A percentile compares a stretch with the other conserved stretches of the same genome.
These are phyloP conservation scores for Myioborus miniatus DNA, from an alignment of 2,797 vertebrate genomes.

Conservation along the genomic window DNA sequence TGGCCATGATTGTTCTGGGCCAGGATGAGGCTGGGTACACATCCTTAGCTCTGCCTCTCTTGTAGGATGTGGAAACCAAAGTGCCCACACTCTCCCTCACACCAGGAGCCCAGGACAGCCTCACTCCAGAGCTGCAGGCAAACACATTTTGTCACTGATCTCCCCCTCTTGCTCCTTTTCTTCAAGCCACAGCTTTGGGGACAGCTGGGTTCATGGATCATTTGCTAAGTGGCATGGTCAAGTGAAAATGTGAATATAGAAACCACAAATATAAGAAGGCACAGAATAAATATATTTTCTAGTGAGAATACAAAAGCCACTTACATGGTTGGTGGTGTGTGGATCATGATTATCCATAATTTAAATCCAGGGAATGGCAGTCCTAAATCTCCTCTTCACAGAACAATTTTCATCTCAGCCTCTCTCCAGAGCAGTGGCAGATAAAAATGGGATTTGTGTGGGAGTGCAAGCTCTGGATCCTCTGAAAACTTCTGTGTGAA, in stretches of 20 bases:
- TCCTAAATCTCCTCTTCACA: neutral
- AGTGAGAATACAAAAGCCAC: neutral
- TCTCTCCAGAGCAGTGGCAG: neutral
- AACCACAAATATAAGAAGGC: neutral
- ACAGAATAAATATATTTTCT: neutral
- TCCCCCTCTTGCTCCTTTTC: neutral
- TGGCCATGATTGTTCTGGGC: neutral
- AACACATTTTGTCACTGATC: neutral
- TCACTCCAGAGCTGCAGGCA: neutral
- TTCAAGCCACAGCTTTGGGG: neutral
- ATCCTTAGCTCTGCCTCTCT: neutral
- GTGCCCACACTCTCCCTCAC: neutral
- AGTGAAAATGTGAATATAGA: neutral
- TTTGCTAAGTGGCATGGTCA: neutral
- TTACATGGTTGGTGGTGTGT: neutral
- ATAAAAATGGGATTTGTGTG: neutral
- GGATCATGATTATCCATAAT: neutral
- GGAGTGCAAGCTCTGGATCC: neutral
- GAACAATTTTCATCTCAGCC: neutral
- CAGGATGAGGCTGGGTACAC: fast-evolving
- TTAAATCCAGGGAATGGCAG: neutral
- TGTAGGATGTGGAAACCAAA: neutral
- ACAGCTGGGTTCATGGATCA: neutral
- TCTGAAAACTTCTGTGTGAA: neutral
- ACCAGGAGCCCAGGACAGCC: neutral